A percentile compares a stretch with the other conserved stretches of the same genome.
These are phyloP conservation scores for Mesochorus sp. DNA, from an alignment of 2,888 invertebrate species.

Conservation along the genomic window DNA sequence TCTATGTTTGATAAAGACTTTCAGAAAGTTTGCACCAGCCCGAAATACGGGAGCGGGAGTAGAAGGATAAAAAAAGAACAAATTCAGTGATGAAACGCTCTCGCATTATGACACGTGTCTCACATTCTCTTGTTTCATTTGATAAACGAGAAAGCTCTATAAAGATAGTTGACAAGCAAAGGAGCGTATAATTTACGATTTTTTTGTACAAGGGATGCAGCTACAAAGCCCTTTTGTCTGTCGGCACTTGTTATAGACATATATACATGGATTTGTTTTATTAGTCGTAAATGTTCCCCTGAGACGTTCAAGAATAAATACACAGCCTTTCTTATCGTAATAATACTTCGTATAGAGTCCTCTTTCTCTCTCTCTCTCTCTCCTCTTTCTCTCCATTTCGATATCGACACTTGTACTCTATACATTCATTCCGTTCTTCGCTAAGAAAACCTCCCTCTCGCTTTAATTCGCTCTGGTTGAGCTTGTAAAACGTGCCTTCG, in stretches of 20 bases:
- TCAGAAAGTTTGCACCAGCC: neutral
- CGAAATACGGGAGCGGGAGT: slow-evolving; percentile 27
- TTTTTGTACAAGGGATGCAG: neutral
- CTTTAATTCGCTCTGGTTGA: slow-evolving; percentile 40
- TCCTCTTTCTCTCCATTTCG: neutral
- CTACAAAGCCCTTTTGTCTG: neutral
- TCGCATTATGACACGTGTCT: neutral
- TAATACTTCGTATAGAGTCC: slow-evolving; percentile 1
- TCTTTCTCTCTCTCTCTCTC: no score
- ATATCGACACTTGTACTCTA: slow-evolving; percentile 20
- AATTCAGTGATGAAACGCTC: slow-evolving; percentile 23
- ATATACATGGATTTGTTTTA: slow-evolving; percentile 2
- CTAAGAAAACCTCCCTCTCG: neutral
- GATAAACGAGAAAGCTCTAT: neutral
- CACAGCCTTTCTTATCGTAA: slow-evolving; percentile 11
- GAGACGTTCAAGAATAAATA: slow-evolving; percentile 13
- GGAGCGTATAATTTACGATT: neutral
- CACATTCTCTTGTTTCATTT: neutral
- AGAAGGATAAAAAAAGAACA: slow-evolving; percentile 33
- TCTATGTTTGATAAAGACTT: slow-evolving; percentile 5
- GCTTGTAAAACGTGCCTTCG: slow-evolving; percentile 49
- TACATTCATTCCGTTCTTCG: slow-evolving; percentile 3
- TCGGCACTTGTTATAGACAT: no score
- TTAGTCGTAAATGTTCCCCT: slow-evolving; percentile 8
- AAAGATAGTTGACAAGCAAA: neutral